phyloP scores from a whole-genome alignment of 2,113 vertebrate genomes.

The Erythrocercus mccallii region DNA sequence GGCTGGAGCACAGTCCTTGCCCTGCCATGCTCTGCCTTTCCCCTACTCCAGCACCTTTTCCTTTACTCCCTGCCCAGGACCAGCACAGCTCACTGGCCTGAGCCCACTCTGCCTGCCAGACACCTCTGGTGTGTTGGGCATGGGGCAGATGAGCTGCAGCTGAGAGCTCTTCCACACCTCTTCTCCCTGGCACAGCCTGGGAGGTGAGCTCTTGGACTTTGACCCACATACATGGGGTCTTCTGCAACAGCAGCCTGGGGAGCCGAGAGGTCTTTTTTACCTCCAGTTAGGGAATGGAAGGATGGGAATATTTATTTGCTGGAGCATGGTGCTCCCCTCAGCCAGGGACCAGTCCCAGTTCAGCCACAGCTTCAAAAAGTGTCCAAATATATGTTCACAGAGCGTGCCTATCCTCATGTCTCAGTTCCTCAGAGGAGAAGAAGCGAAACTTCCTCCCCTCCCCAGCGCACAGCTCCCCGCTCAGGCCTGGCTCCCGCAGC shows the following conservation, averaged over 20 bases:
- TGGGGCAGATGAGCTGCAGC: background rate
- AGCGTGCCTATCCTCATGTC: constrained; percentile 70
- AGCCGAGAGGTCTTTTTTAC: background rate
- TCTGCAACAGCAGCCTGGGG: background rate
- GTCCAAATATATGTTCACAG: constrained; percentile 64
- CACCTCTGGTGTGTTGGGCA: background rate
- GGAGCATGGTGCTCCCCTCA: background rate
- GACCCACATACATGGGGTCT: background rate
- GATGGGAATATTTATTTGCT: background rate
- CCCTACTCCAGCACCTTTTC: background rate
- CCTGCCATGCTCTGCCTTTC: background rate
- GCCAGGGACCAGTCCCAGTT: background rate
- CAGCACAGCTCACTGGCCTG: rapidly evolving
- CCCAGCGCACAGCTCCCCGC: constrained; percentile 52
- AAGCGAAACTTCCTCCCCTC: constrained; percentile 35
- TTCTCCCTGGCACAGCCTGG: background rate
- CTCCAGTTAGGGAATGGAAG: background rate
- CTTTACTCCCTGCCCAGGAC: background rate
- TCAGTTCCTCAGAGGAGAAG: constrained; percentile 65
- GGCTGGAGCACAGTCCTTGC: background rate
- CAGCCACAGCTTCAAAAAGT: background rate
- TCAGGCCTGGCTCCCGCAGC: constrained; percentile 64
- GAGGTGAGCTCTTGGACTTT: background rate
- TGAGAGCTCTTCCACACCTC: background rate
- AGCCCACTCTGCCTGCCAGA: background rate